Percentiles rank a stretch among this genome's conserved stretches.
Evolutionary conservation across 2,113 vertebrate species (phyloP).

Genomic region (Okapia johnstoni): DNA sequence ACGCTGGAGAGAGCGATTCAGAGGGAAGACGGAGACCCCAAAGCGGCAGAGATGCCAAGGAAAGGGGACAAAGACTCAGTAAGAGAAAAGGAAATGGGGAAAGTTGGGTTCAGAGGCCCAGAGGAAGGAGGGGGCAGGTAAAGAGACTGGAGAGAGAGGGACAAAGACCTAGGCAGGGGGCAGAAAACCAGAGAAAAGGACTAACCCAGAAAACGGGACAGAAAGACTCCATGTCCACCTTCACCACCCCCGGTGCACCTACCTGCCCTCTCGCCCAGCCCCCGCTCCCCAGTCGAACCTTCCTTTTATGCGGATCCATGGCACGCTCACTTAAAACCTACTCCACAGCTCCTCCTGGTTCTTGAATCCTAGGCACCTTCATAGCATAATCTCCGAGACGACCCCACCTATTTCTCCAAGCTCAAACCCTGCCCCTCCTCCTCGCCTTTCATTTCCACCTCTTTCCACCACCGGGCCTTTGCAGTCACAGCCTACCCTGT

Average conservation of each 20-base stretch:
- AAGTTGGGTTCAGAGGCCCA: background rate
- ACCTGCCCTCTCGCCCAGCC: background rate
- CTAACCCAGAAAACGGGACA: no score
- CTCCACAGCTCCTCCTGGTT: background rate
- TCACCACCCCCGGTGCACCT: accelerated
- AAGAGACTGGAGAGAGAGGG: background rate
- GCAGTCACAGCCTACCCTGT: background rate
- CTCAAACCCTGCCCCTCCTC: background rate
- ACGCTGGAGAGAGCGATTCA: background rate
- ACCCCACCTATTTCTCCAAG: background rate
- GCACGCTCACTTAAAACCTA: background rate
- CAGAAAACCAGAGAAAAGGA: background rate
- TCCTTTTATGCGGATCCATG: background rate
- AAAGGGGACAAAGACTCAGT: background rate
- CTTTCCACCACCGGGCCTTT: background rate
- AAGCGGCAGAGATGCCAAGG: background rate
- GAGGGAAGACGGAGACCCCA: background rate
- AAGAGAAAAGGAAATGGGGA: background rate
- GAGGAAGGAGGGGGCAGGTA: no score
- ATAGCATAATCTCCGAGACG: no score
- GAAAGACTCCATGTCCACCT: background rate
- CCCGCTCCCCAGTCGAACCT: background rate
- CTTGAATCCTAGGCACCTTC: background rate
- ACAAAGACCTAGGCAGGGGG: background rate
- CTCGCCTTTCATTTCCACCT: background rate